Base-by-base conservation (phyloP, 2,888 invertebrate genomes). In the Tupiocoris notatus region DNA sequence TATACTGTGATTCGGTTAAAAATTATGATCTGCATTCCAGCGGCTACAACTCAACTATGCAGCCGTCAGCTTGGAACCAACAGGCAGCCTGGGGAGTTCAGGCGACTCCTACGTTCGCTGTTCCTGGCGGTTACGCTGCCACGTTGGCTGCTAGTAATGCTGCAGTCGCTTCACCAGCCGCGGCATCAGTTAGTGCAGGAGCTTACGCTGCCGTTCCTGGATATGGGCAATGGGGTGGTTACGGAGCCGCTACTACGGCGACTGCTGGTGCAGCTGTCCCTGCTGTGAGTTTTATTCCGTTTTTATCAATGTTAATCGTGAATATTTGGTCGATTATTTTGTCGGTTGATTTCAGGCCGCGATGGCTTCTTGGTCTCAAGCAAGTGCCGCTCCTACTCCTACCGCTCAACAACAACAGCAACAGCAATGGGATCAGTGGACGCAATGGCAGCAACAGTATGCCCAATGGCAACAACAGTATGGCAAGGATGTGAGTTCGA, bases 361-460 rank as follows among this genome's bases (percentile, higher is more conserved):
- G 2, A 20, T 20, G 7, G 18, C 54, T 3, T 22, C 73, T 24
- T 68, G 68, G 62, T 22, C 57, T 6, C 76, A 68, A 18, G 17
- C 16, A n/a, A 24, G 24, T 1, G 70, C 59, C 2, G 59, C 20
- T 2, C 6, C 6, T 39, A 3, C 39, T 3, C 12, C 39, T 7
- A 23, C 24, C 2, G 24, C 16, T 23, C 76, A 68, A 54, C 77
- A 75, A 25, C 90, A 90, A 88, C 88, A 89, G 79, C 88, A 89
- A 79, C 91, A 91, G 80, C 91, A 91, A 89, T 92, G 91, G 91
- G 91, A 92, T 81, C 91, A 91, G 81, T 92, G 91, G 84, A 88
- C 89, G 66, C 90, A 90, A 81, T 91, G 91, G 91, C 82, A 83
- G 57, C 82, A 82, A 73, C 82, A 83, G 75, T 83, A 82, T 75